Base-by-base conservation (phyloP, 2,797 vertebrate species). In the Pteronotus mesoamericanus region DNA sequence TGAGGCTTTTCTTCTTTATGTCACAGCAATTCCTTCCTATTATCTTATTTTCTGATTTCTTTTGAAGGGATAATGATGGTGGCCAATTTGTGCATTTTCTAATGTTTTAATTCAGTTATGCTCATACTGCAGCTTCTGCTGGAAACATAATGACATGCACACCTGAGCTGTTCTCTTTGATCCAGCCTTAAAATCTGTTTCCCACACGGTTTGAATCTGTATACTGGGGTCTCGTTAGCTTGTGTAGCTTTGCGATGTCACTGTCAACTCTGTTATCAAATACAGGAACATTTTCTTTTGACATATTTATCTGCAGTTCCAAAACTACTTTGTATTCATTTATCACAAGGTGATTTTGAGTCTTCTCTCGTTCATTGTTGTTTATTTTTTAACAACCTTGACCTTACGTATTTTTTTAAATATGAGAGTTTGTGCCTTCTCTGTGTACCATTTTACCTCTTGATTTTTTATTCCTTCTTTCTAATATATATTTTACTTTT, bases 21-120 rank as follows among this genome's bases (percentile, higher is more conserved):
- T 86, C 84, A 75, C 10, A 87, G 66, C 53, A 69, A 11, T 95
- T 91, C 79, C 71, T 96, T 74, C 75, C 79, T 93, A 91, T 95
- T 96, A 92, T 84, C 97, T 96, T 92, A 89, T 87, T 96, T 97
- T 93, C 95, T 80, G 95, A 94, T 91, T 96, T 96, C 96, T 89
- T 97, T 88, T 68, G 95, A 97, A 91, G 89, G 48, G 78, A 90
- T 97, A 97, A 97, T 94, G 83, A 74, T 82, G 71, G 86, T 55
- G 46, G 83, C 83, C 93, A 89, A 85, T 95, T 95, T 97, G 86
- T 80, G 46, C 86, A 69, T 97, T 82, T 89, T 93, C 57, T 94
- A 71, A 94, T 84, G 80, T 95, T 95, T 97, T 96, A 97, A 96
- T 97, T 93, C 66, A 69, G 24, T 69, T 88, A 19, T 24, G 48